These are phyloP conservation scores for Sarcophaga rosellei DNA, from an alignment of 2,888 invertebrate species.

Conservation along the genomic window DNA sequence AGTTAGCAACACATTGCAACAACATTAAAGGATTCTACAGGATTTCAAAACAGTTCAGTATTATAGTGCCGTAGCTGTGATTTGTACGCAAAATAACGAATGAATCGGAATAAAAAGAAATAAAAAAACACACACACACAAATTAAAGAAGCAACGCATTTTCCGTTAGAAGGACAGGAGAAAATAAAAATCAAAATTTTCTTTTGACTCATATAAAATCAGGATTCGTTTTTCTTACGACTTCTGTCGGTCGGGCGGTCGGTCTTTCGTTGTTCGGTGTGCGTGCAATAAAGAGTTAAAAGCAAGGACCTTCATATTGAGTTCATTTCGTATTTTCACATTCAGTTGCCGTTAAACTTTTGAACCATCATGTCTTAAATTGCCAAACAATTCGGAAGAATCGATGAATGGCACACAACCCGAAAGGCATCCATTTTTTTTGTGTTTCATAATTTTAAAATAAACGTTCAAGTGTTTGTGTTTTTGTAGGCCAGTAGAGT, in stretches of 20 bases:
- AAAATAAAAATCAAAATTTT: not conserved
- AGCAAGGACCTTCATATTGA: constrained; percentile 59
- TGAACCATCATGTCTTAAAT: constrained; percentile 52
- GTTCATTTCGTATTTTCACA: constrained; percentile 56
- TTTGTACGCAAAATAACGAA: constrained; percentile 72
- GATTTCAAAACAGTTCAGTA: constrained; percentile 75
- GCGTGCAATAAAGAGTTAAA: constrained; percentile 48
- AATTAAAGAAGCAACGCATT: constrained; percentile 25
- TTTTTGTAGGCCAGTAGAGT: constrained; percentile 4
- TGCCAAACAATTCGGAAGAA: constrained; percentile 26
- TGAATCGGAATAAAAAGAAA: constrained; percentile 1
- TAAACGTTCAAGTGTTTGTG: not conserved
- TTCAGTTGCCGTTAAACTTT: constrained; percentile 56
- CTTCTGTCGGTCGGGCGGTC: constrained; percentile 39
- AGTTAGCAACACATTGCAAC: constrained; percentile 64
- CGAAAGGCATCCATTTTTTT: not conserved
- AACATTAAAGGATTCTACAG: constrained; percentile 75
- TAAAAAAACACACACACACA: not conserved
- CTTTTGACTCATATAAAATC: not conserved
- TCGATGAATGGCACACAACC: not conserved
- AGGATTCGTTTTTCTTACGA: constrained; percentile 44
- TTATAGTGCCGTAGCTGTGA: constrained; percentile 74
- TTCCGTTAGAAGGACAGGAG: constrained; percentile 10
- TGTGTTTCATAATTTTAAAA: not conserved
- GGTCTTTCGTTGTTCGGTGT: not conserved